Evolutionary conservation across 2,113 vertebrate species (phyloP).

Genomic region (Pelecanus crispus): DNA sequence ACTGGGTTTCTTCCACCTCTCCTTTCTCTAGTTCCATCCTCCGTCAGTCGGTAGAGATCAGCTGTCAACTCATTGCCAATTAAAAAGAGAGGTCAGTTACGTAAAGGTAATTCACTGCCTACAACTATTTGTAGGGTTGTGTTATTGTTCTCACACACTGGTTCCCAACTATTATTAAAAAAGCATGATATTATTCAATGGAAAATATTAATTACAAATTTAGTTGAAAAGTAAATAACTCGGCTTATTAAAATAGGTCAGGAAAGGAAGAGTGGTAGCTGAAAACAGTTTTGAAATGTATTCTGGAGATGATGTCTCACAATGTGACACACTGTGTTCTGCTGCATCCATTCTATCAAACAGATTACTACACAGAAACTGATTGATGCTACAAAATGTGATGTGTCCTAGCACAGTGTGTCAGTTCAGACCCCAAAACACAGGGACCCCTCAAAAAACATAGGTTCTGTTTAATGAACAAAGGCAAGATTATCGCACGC

Average conservation of each 20-base stretch:
- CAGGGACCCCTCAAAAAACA: not conserved
- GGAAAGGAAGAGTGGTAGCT: not conserved
- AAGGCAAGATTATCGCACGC: not conserved
- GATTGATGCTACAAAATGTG: slow-evolving; percentile 19
- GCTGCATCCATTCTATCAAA: slow-evolving; percentile 29
- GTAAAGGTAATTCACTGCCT: not conserved
- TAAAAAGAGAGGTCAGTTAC: not conserved
- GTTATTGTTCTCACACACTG: not conserved
- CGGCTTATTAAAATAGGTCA: not conserved
- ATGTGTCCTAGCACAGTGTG: not conserved
- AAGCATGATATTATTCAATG: not conserved
- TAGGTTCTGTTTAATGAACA: not conserved
- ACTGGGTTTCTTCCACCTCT: not conserved
- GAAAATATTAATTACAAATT: not conserved
- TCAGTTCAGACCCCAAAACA: slow-evolving; percentile 1
- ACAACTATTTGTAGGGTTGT: not conserved
- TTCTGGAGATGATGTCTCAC: not conserved
- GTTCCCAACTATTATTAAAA: not conserved
- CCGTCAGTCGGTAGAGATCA: not conserved
- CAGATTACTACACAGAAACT: not conserved
- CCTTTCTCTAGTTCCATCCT: not conserved
- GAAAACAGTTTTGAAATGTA: not conserved
- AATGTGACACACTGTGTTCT: not conserved
- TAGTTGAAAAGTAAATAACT: not conserved
- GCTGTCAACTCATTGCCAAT: not conserved